phyloP scores from a whole-genome alignment of 2,888 invertebrate species.

The Polydesmus complanatus region DNA sequence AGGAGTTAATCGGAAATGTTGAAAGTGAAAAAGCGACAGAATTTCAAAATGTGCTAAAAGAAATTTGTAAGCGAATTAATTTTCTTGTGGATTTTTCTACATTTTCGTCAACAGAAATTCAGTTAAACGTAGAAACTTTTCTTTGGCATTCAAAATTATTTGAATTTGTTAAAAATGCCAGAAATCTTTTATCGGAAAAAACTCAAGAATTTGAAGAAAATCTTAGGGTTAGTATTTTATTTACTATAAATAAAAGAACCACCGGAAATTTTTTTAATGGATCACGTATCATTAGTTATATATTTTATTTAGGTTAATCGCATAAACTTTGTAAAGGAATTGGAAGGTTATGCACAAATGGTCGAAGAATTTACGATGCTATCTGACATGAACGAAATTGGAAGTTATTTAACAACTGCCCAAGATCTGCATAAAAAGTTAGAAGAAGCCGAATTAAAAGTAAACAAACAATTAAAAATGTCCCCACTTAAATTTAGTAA shows the following conservation, averaged over 20 bases:
- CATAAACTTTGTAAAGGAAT: slow-evolving; percentile 64
- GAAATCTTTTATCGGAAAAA: slow-evolving; percentile 63
- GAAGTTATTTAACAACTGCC: slow-evolving; percentile 68
- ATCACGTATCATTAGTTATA: background rate
- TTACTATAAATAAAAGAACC: background rate
- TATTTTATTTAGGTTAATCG: slow-evolving; percentile 34
- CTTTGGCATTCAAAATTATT: slow-evolving; percentile 75
- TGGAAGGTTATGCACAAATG: slow-evolving; percentile 62
- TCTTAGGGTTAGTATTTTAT: slow-evolving; percentile 42
- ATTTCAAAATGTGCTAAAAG: slow-evolving; percentile 59
- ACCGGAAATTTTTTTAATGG: background rate
- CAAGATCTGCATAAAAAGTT: slow-evolving; percentile 58
- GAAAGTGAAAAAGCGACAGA: slow-evolving; percentile 52
- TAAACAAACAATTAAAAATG: no score
- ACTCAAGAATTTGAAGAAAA: slow-evolving; percentile 70
- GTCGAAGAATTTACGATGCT: slow-evolving; percentile 73
- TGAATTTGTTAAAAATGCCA: slow-evolving; percentile 66
- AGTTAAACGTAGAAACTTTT: slow-evolving; percentile 73
- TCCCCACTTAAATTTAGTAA: background rate
- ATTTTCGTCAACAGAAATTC: slow-evolving; percentile 69
- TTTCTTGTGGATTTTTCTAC: slow-evolving; percentile 70
- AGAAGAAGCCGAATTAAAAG: slow-evolving; percentile 51
- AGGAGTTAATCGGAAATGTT: slow-evolving; percentile 53
- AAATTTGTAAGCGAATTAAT: slow-evolving; percentile 41
- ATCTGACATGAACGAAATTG: slow-evolving; percentile 69